Evolutionary conservation across 2,797 vertebrate genomes (phyloP).

Genomic region (Myiothlypis chrysogaster): DNA sequence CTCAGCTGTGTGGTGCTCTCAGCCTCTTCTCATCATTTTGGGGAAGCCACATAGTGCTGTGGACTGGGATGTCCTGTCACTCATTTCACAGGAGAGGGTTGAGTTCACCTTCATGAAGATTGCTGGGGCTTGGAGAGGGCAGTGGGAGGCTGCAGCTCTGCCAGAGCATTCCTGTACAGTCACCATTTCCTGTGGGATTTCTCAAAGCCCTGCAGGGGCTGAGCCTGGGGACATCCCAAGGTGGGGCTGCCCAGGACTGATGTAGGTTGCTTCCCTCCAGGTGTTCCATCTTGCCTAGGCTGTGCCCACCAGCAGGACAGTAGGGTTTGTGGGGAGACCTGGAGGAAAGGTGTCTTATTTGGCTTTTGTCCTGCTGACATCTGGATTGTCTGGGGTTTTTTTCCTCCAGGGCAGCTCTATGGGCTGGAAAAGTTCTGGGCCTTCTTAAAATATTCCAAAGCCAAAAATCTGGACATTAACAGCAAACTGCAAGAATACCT

Average conservation of each 20-base stretch:
- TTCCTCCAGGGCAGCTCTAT: constrained; percentile 89
- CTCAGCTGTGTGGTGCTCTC: not conserved
- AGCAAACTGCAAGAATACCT: constrained; percentile 92
- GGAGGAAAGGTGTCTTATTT: not conserved
- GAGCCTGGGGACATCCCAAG: not conserved
- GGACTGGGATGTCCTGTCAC: not conserved
- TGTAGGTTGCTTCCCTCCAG: not conserved
- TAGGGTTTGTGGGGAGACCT: not conserved
- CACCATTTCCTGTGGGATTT: not conserved
- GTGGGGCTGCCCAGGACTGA: not conserved
- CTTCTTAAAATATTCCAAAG: constrained; percentile 98
- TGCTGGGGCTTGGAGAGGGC: not conserved
- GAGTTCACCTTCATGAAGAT: not conserved
- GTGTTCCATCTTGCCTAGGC: not conserved
- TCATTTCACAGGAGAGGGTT: accelerated
- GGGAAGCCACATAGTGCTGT: accelerated
- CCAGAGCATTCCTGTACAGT: not conserved
- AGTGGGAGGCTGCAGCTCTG: not conserved
- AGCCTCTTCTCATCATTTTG: not conserved
- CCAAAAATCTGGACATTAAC: constrained; percentile 93
- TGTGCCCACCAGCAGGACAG: not conserved
- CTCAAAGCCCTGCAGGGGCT: not conserved
- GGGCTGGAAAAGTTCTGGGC: constrained; percentile 99
- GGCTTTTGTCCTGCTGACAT: not conserved
- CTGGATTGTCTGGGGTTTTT: not conserved